These are phyloP conservation scores for Ypsolopha sequella DNA, from an alignment of 2,888 invertebrate species.

Conservation along the genomic window DNA sequence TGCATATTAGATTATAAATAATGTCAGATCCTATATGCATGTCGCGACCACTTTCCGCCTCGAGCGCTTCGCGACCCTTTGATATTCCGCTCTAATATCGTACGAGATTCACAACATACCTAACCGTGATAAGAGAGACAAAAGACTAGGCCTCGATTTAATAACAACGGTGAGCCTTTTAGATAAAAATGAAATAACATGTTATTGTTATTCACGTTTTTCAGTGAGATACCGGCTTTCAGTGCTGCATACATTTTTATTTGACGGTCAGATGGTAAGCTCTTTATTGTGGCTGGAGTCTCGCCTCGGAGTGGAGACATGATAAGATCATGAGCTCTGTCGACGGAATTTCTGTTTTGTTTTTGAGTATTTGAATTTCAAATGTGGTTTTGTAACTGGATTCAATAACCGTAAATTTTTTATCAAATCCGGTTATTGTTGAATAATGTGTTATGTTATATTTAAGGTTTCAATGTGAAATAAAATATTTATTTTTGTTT, in stretches of 20 bases:
- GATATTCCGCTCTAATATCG: constrained; percentile 9
- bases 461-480: no score
- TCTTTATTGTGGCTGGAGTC: background rate
- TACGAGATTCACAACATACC: constrained; percentile 7
- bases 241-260: constrained; percentile 1
- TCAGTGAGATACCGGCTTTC: background rate
- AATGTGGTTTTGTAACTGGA: no score
- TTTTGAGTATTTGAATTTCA: no score
- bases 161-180: constrained; percentile 1
- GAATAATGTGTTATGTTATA: no score
- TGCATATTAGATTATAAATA: constrained; percentile 52
- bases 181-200: background rate
- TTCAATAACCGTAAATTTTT: no score
- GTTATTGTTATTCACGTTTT: constrained; percentile 1
- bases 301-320: background rate
- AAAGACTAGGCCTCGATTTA: constrained; percentile 1
- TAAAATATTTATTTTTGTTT: no score
- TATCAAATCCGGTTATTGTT: no score
- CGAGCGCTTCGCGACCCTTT: constrained; percentile 11
- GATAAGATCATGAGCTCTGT: background rate
- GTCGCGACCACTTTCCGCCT: constrained; percentile 29
- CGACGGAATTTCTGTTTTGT: no score
- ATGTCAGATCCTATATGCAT: constrained; percentile 28
- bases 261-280: background rate
- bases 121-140: constrained; percentile 6